These are phyloP conservation scores for Percopsis transmontana DNA, from an alignment of 2,113 vertebrate species.

Conservation along the genomic window DNA sequence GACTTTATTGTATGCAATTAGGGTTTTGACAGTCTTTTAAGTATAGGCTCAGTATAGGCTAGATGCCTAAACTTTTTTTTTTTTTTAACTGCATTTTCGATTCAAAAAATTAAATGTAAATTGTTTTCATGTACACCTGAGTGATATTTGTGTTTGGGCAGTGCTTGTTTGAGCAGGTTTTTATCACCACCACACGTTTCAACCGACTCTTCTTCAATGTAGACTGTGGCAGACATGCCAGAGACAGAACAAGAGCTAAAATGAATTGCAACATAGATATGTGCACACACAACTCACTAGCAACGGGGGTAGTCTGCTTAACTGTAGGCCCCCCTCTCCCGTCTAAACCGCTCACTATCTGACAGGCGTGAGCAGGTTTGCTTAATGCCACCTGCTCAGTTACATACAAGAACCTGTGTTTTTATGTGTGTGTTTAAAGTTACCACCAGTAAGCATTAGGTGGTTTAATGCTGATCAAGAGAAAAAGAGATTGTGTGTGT, in stretches of 20 bases:
- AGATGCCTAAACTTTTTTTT: not conserved
- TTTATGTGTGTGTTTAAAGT: constrained; percentile 34
- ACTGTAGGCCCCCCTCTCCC: constrained; percentile 21
- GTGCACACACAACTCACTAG: constrained; percentile 23
- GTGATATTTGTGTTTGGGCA: constrained; percentile 18
- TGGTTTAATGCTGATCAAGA: constrained; percentile 23
- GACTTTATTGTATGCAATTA: no score
- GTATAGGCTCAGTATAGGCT: no score
- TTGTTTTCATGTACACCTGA: constrained; percentile 12
- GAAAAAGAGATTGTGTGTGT: constrained; percentile 21
- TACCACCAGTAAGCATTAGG: constrained; percentile 1
- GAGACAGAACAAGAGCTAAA: constrained; percentile 18
- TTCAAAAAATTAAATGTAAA: not conserved
- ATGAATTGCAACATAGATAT: constrained; percentile 11
- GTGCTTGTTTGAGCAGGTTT: constrained; percentile 53
- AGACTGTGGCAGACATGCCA: constrained; percentile 19
- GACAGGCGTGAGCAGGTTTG: constrained; percentile 64
- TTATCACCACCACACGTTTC: not conserved
- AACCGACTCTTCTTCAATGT: constrained; percentile 5
- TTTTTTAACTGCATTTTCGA: not conserved
- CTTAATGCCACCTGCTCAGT: constrained; percentile 55
- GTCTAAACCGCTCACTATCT: constrained; percentile 31
- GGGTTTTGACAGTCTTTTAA: no score
- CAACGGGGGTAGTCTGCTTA: not conserved
- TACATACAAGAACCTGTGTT: constrained; percentile 37